Base-by-base conservation (phyloP, 2,888 invertebrate genomes). In the Meghimatium bilineatum region DNA sequence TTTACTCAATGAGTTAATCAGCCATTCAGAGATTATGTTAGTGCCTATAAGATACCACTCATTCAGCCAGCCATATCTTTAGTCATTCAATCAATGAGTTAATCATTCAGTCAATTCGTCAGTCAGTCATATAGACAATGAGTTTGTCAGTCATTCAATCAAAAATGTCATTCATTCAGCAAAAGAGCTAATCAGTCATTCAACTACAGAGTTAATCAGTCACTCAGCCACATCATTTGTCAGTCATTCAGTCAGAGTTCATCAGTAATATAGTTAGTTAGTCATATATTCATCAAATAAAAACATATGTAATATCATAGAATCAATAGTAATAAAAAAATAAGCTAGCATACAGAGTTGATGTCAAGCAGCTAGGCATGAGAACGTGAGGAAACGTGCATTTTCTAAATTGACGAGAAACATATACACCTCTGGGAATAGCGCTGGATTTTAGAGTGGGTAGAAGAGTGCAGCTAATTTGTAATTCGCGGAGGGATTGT, bases 1-100 rank as follows among this genome's bases (percentile, higher is more conserved):
- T 38, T 74, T 38, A 49, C 49, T 74, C 44, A 76, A 34, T 60
- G 56, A 76, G 76, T 34, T 1, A 76, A 60, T 60, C 32, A 76
- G 76, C 34, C 56, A 32, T n/a, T 60, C 56, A 32, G 76, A 34
- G 2, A 76, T 34, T 60, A 3, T 32, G 56, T 34, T 34, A 76
- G 76, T 60, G n/a, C n/a, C n/a, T n/a, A n/a, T n/a, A n/a, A n/a
- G n/a, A n/a, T n/a, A n/a, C n/a, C 56, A 56, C 14, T 56, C 56
- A 56, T 3, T 56, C 10, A 56, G 56, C 8, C 56, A 56, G 56
- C 20, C 6, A 56, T 8, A 14, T 20, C 3, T 17, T 60, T 20
- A 76, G 76, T 60, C 32, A 60, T 8, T 60, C 32, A 76, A 60
- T 34, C 56, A 76, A 60, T 60, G 60, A 60, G 32, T 60, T 60